Percentiles rank a stretch among this genome's conserved stretches.
Evolutionary conservation across 64 coral and sea anemone species (phyloP).

Genomic region (Porites lutea): DNA sequence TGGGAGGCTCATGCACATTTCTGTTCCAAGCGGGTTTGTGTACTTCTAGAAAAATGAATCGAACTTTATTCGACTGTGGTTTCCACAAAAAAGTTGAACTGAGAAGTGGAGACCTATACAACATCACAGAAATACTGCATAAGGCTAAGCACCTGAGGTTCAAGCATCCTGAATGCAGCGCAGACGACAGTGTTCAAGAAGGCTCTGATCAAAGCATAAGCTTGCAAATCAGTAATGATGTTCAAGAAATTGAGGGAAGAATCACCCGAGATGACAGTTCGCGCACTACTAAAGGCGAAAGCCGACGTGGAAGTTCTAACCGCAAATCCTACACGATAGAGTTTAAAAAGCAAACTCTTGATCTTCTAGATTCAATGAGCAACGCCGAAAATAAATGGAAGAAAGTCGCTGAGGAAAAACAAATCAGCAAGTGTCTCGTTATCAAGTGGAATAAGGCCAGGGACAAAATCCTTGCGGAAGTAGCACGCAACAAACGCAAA

Average conservation of each 20-base stretch:
- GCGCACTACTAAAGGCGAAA: background rate
- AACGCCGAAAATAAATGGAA: slow-evolving; percentile 26
- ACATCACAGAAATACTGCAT: slow-evolving; percentile 3
- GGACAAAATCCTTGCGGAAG: background rate
- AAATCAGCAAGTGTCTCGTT: slow-evolving; percentile 36
- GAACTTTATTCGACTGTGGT: background rate
- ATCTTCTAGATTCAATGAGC: slow-evolving; percentile 34
- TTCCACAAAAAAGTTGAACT: background rate
- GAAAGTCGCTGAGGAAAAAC: slow-evolving; percentile 28
- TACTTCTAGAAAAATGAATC: too few species aligned
- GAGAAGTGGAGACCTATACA: background rate
- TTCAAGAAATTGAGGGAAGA: slow-evolving; percentile 49
- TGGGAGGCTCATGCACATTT: too few species aligned
- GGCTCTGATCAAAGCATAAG: slow-evolving; percentile 17
- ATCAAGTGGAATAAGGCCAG: slow-evolving; percentile 47
- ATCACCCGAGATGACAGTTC: too few species aligned
- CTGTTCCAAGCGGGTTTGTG: slow-evolving; percentile 30
- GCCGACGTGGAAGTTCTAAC: background rate
- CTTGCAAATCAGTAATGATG: slow-evolving; percentile 23
- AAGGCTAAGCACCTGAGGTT: background rate
- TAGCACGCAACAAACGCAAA: slow-evolving; percentile 22
- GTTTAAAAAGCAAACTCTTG: slow-evolving; percentile 43
- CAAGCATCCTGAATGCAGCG: background rate
- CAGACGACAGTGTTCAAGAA: background rate
- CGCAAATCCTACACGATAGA: slow-evolving; percentile 45